These are phyloP conservation scores for Nemotelus pantherinus DNA, from an alignment of 2,888 invertebrate genomes.

Conservation along the genomic window DNA sequence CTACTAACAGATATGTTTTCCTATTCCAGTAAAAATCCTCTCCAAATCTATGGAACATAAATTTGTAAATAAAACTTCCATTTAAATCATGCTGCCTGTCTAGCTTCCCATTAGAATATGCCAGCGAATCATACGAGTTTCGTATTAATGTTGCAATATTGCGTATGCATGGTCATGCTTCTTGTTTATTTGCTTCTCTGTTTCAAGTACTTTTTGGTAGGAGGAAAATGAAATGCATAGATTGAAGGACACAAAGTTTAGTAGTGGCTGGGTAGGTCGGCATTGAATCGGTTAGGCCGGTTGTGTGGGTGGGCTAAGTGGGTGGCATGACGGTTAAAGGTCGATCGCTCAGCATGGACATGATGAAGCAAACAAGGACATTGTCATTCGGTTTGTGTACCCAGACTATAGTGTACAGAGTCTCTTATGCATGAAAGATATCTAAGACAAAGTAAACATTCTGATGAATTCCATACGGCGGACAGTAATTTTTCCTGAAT, in stretches of 20 bases:
- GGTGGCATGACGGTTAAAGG: slow-evolving; percentile 9
- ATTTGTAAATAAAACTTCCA: slow-evolving; percentile 43
- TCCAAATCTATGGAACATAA: slow-evolving; percentile 31
- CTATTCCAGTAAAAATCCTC: slow-evolving; percentile 25
- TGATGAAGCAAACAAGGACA: slow-evolving; percentile 36
- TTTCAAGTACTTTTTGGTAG: slow-evolving; percentile 16
- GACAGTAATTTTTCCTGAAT: slow-evolving; percentile 14
- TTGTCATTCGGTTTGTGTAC: slow-evolving; percentile 35
- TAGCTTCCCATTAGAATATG: slow-evolving; percentile 10
- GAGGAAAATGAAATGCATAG: slow-evolving; percentile 1
- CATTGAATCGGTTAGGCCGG: background rate
- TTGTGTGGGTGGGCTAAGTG: background rate
- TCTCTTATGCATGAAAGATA: slow-evolving; percentile 8
- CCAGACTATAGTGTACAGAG: slow-evolving; percentile 19
- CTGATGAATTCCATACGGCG: slow-evolving; percentile 4
- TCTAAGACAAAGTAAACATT: slow-evolving; percentile 17
- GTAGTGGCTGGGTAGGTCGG: background rate
- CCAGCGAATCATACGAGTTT: slow-evolving; percentile 3
- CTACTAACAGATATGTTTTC: background rate
- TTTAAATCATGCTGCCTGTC: slow-evolving; percentile 16
- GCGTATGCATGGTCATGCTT: slow-evolving; percentile 41
- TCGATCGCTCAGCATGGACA: slow-evolving; percentile 28
- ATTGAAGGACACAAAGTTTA: background rate
- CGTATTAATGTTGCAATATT: slow-evolving; percentile 42
- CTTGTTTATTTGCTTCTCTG: slow-evolving; percentile 40